These are phyloP conservation scores for Coenobita brevimanus DNA, from an alignment of 1,140 invertebrate genomes.

Conservation along the genomic window DNA sequence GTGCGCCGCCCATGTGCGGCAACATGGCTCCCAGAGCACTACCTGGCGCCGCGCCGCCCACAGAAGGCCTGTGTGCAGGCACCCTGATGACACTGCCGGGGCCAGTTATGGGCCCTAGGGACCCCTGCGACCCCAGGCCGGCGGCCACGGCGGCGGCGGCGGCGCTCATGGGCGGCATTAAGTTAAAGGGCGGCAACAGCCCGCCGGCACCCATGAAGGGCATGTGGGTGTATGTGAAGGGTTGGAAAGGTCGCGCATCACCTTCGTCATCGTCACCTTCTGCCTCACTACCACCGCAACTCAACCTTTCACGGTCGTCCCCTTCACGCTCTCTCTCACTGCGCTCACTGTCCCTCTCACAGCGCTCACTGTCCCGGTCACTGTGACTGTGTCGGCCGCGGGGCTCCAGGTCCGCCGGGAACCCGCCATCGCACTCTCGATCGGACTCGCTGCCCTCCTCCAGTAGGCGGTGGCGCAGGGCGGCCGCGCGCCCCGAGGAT, in stretches of 20 bases:
- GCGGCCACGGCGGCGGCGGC: slow-evolving; percentile 60
- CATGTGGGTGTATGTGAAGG: slow-evolving; percentile 68
- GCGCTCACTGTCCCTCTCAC: slow-evolving; percentile 50
- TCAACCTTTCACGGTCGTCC: slow-evolving; percentile 56
- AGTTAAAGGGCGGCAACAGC: slow-evolving; percentile 58
- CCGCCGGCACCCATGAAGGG: slow-evolving; percentile 66
- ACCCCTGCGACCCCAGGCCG: slow-evolving; percentile 49
- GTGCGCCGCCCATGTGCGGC: slow-evolving; percentile 51
- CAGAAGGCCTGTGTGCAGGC: slow-evolving; percentile 64
- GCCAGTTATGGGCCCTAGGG: slow-evolving; percentile 53
- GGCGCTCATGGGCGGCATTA: slow-evolving; percentile 59
- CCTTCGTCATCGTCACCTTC: slow-evolving; percentile 66
- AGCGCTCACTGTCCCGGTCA: slow-evolving; percentile 63
- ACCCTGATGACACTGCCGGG: slow-evolving; percentile 67
- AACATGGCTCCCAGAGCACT: slow-evolving; percentile 48
- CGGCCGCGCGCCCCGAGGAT: slow-evolving; percentile 59
- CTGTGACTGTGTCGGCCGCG: slow-evolving; percentile 59
- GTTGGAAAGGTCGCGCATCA: slow-evolving; percentile 65
- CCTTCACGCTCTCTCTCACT: slow-evolving; percentile 58
- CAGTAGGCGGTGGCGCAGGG: slow-evolving; percentile 56
- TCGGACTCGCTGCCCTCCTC: slow-evolving; percentile 59
- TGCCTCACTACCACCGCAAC: slow-evolving; percentile 55
- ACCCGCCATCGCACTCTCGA: slow-evolving; percentile 48
- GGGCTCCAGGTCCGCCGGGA: slow-evolving; percentile 34
- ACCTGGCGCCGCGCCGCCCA: slow-evolving; percentile 42